Evolutionary conservation across 2,797 vertebrate species (phyloP), one percentile per base, ranked within the genome.

Genomic region (Aeoliscus strigatus): DNA sequence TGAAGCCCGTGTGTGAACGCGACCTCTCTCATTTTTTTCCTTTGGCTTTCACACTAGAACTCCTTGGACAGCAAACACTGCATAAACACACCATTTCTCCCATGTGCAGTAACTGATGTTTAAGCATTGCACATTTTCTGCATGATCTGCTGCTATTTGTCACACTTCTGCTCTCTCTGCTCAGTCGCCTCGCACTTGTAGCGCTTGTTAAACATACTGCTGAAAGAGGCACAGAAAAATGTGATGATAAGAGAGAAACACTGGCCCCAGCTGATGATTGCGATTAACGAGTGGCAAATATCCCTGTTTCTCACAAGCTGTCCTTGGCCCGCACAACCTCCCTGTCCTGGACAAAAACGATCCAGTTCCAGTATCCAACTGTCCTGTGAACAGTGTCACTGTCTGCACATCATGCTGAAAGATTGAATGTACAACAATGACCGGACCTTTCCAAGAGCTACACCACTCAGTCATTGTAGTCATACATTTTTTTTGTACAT

Each of bases 71-170:
- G 88, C 85, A 83, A 77, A 85, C 76, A 79, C 79, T 72, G 79
- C 82, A 86, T 78, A 88, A 86, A 86, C 76, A 80, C 77, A 73
- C 66, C 49, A 79, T 79, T 80, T 68, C 70, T 74, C 75, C 77
- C 74, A 79, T 79, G 80, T 81, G 79, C 81, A 81, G 68, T 75
- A 84, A 82, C 79, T 82, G 84, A 86, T 88, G 86, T 89, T 89
- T 86, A 88, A n/a, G 81, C 86, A 75, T 81, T 74, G 87, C 87
- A 88, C 81, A 88, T 88, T 89, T 89, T 89, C 84, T 88, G 87
- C 87, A 86, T 87, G 82, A 87, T 86, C 67, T 84, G 82, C 79
- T 83, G 80, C 79, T 85, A 84, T 84, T 85, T 85, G 82, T 86
- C 82, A 86, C 81, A 83, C 78, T 78, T 55, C 61, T 58, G 70